Conservation (phyloP, 2,113 vertebrate species). For the Hiodon tergisus region DNA sequence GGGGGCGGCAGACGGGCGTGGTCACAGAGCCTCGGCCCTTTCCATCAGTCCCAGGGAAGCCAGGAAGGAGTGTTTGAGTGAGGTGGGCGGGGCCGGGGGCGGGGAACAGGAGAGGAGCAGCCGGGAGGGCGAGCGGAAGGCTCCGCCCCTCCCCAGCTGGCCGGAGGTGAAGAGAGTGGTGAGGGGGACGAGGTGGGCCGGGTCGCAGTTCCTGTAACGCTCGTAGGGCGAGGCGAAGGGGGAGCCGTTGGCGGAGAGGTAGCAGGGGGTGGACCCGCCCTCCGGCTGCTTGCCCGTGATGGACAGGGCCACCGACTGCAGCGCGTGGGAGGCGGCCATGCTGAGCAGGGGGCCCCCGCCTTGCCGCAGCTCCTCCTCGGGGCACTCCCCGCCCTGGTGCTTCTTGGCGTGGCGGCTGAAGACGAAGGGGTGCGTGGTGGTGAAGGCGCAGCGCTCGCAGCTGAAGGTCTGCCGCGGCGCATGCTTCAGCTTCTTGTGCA, state of each 20-base stretch:
- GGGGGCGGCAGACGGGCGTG: conserved; percentile 42
- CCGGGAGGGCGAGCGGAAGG: conserved; percentile 59
- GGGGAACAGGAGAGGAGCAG: conserved; percentile 51
- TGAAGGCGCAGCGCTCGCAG: conserved; percentile 92
- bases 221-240: conserved; percentile 71
- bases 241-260: conserved; percentile 70
- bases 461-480: conserved; percentile 92
- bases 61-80: conserved; percentile 97
- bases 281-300: conserved; percentile 65
- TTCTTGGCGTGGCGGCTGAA: conserved; percentile 97
- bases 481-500: conserved; percentile 99
- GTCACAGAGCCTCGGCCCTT: conserved; percentile 90
- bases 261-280: conserved; percentile 46
- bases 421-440: conserved; percentile 96
- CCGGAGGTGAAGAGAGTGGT: conserved; percentile 86
- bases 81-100: conserved; percentile 64
- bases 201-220: conserved; percentile 89
- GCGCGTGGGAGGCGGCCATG: conserved; percentile 91
- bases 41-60: conserved; percentile 94
- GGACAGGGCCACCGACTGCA: conserved; percentile 62
- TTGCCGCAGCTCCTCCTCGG: conserved; percentile 55
- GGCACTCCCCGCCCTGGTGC: conserved; percentile 77
- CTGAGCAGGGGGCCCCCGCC: conserved; percentile 74
- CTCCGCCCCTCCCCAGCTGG: conserved; percentile 76
- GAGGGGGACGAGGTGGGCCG: conserved; percentile 93